Conservation (phyloP, 2,113 vertebrate genomes). For the Eublepharis macularius region DNA sequence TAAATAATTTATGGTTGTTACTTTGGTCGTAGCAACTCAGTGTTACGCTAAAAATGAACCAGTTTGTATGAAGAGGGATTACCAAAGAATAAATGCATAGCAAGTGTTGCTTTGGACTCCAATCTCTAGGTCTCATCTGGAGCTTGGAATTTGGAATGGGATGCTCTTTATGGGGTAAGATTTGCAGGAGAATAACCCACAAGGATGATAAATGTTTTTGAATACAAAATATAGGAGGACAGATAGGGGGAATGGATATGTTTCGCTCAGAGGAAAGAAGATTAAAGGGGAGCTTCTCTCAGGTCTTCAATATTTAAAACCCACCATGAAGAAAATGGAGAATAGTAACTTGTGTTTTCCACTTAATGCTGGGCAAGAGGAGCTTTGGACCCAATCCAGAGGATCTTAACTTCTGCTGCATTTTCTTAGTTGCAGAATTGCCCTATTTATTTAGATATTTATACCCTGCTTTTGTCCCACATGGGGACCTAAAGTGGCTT, state of each 20-base stretch:
- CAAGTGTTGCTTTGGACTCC: not conserved
- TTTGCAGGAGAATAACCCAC: not conserved
- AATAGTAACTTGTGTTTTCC: not conserved
- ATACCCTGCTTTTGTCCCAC: too few species aligned
- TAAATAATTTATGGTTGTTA: constrained; percentile 28
- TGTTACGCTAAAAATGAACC: not conserved
- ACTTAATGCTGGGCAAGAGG: not conserved
- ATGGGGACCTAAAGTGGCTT: not conserved
- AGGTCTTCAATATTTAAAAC: constrained; percentile 1
- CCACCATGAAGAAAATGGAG: not conserved
- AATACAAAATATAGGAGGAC: not conserved
- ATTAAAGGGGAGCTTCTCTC: not conserved
- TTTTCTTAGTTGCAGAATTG: not conserved
- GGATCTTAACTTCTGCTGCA: not conserved
- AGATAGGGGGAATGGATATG: not conserved
- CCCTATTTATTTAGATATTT: too few species aligned
- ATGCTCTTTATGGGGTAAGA: not conserved
- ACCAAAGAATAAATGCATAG: not conserved
- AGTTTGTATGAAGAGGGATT: not conserved
- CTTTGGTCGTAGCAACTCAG: not conserved
- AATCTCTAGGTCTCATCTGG: not conserved
- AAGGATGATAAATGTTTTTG: not conserved
- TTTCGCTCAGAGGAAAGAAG: constrained; percentile 2
- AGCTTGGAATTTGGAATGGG: not conserved
- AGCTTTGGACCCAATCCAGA: not conserved